A percentile compares a stretch with the other conserved stretches of the same genome.
Conservation (phyloP, 2,113 vertebrate genomes). For the Silurus meridionalis region DNA sequence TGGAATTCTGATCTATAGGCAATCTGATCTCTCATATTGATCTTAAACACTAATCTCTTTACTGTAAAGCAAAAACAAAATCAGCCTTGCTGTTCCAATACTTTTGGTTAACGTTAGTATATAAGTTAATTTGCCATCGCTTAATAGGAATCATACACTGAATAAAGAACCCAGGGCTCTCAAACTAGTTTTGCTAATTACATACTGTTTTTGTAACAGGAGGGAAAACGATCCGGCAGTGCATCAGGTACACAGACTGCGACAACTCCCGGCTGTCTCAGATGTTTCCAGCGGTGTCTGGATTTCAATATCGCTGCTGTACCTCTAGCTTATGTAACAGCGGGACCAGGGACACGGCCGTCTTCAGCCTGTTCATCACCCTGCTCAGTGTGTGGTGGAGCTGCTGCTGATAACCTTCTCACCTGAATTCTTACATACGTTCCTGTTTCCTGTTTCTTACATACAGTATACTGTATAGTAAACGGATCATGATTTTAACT, state of each 20-base stretch:
- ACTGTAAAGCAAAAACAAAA: not conserved
- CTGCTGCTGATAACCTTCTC: constrained; percentile 13
- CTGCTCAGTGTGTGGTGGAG: constrained; percentile 58
- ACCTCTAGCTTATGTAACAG: constrained; percentile 74
- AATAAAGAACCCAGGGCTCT: not conserved
- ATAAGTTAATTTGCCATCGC: too few species aligned
- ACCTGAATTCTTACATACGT: not conserved
- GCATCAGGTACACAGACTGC: constrained; percentile 75
- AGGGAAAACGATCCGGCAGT: constrained; percentile 73
- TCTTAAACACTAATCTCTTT: not conserved
- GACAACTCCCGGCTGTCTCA: constrained; percentile 68
- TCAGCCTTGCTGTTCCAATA: not conserved
- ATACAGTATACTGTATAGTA: not conserved
- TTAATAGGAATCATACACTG: not conserved
- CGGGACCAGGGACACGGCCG: constrained; percentile 6
- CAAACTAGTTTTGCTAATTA: not conserved
- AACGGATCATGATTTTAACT: not conserved
- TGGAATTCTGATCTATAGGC: not conserved
- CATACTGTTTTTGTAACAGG: constrained; percentile 54
- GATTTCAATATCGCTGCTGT: constrained; percentile 73
- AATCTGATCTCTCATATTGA: not conserved
- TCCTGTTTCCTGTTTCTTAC: not conserved
- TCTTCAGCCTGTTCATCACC: constrained; percentile 47
- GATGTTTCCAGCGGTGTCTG: constrained; percentile 68
- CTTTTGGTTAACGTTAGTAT: not conserved